Conservation (phyloP, 2,113 vertebrate genomes). For the Hepsetus odoe region DNA sequence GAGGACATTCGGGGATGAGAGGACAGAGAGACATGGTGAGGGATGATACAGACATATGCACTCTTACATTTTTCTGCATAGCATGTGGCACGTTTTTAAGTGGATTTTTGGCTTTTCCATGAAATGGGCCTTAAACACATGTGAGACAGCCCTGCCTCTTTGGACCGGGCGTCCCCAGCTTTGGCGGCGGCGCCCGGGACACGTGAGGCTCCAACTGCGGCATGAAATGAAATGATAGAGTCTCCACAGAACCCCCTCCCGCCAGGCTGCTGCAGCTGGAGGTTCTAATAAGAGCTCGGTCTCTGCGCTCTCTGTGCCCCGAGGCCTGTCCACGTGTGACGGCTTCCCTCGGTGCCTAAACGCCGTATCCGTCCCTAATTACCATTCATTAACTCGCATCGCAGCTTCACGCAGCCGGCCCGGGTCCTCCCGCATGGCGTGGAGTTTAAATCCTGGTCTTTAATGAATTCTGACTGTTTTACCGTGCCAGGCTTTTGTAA, state of each 20-base stretch:
- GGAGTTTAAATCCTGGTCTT: neutral
- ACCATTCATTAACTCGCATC: conserved; percentile 25
- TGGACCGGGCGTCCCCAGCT: no score
- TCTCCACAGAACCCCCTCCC: neutral
- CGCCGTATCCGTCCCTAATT: conserved; percentile 16
- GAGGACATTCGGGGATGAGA: no score
- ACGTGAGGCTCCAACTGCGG: neutral
- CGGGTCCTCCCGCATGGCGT: neutral
- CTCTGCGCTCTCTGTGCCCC: neutral
- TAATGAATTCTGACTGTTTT: conserved; percentile 17
- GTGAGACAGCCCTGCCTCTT: no score
- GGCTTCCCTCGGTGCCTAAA: conserved; percentile 14
- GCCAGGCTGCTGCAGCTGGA: neutral
- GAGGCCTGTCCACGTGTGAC: conserved; percentile 2
- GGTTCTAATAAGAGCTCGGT: conserved; percentile 37
- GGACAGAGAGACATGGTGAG: no score
- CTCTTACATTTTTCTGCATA: no score
- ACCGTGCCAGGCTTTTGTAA: neutral
- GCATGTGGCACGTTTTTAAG: no score
- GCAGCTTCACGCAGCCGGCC: neutral
- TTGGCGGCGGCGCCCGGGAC: no score
- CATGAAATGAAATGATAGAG: neutral
- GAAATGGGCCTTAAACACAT: no score
- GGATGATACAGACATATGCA: no score
- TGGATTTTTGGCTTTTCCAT: no score